Conservation (phyloP, 1,140 invertebrate genomes). For the Brachionus manjavacas region DNA sequence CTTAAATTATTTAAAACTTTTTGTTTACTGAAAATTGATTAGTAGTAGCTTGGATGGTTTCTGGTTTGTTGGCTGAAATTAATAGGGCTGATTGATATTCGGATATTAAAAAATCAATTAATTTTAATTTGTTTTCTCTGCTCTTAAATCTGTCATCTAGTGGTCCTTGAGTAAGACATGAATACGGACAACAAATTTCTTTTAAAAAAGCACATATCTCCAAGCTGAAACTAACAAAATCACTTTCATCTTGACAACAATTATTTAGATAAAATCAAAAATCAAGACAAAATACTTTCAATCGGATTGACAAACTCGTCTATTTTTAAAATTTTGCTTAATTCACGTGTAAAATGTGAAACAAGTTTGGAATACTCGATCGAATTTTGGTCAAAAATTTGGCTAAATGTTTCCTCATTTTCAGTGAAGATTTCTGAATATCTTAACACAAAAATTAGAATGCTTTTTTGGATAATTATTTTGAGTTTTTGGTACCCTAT, state of each 20-base stretch:
- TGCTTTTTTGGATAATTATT: not conserved
- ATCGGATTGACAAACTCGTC: slow-evolving; percentile 39
- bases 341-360: not conserved
- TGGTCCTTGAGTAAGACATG: not conserved
- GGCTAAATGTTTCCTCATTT: not conserved
- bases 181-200: slow-evolving; percentile 17
- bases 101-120: slow-evolving; percentile 25
- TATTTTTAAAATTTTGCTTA: slow-evolving; percentile 13
- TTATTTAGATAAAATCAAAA: not conserved
- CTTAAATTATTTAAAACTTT: too few species aligned
- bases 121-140: slow-evolving; percentile 3
- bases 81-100: slow-evolving; percentile 23
- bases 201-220: slow-evolving; percentile 38
- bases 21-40: not conserved
- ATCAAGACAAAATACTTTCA: not conserved
- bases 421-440: slow-evolving; percentile 4
- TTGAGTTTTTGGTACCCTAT: not conserved
- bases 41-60: not conserved
- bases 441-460: not conserved
- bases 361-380: slow-evolving; percentile 14
- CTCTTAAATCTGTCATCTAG: not conserved
- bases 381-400: not conserved
- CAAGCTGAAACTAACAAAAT: not conserved
- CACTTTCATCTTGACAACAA: not conserved
- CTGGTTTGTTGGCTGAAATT: not conserved